Conservation (phyloP, 2,888 invertebrate genomes). For the Parascotia fuliginaria region DNA sequence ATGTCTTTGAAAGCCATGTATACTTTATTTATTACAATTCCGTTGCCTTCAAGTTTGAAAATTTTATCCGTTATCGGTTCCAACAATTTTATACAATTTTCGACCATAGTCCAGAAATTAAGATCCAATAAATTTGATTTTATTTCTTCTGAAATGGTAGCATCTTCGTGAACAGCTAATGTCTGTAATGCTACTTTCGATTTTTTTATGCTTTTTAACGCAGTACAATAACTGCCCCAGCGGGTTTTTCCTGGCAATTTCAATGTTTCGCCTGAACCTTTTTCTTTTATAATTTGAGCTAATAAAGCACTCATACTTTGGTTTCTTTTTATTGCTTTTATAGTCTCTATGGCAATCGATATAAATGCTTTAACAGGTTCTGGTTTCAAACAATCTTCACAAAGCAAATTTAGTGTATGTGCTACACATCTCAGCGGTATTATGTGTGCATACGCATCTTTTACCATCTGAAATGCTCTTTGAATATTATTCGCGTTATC, state of each 20-base stretch:
- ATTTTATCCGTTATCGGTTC: slow-evolving; percentile 26
- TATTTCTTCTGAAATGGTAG: slow-evolving; percentile 15
- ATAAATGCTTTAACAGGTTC: too few species aligned
- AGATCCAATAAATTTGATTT: slow-evolving; percentile 26
- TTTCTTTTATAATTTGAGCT: slow-evolving; percentile 27
- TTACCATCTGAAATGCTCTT: slow-evolving; percentile 27
- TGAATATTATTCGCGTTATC: slow-evolving; percentile 29
- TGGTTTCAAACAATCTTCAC: slow-evolving; percentile 16
- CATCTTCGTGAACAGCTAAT: slow-evolving; percentile 31
- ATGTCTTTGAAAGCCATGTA: slow-evolving; percentile 25
- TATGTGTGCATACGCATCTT: slow-evolving; percentile 17
- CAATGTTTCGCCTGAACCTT: too few species aligned
- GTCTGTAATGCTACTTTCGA: slow-evolving; percentile 24
- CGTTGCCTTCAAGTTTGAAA: slow-evolving; percentile 23
- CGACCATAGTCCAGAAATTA: slow-evolving; percentile 29
- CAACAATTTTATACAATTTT: slow-evolving; percentile 20
- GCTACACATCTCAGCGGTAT: slow-evolving; percentile 20
- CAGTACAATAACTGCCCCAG: slow-evolving; percentile 31
- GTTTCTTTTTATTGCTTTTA: slow-evolving; percentile 17
- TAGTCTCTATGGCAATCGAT: slow-evolving; percentile 11
- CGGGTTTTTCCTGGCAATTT: slow-evolving; percentile 29
- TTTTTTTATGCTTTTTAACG: slow-evolving; percentile 28
- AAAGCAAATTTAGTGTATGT: slow-evolving; percentile 24
- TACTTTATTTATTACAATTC: slow-evolving; percentile 19
- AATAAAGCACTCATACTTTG: slow-evolving; percentile 18